A percentile compares a stretch with the other conserved stretches of the same genome.
phyloP scores from a whole-genome alignment of 1,140 invertebrate genomes.

The Drosophila watanabei region DNA sequence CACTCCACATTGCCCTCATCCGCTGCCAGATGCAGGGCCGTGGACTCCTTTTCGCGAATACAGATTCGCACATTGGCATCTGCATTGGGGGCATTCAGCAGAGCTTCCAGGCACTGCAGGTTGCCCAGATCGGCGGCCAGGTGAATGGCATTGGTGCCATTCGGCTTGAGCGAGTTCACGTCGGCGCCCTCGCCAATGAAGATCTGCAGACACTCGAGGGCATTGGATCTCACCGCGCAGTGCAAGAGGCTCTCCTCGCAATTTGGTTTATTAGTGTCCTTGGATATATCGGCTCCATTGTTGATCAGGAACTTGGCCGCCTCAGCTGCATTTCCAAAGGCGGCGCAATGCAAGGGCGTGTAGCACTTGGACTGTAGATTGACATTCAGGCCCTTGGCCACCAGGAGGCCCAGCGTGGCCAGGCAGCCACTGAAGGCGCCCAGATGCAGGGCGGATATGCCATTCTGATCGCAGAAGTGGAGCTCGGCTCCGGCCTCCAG shows the following conservation, averaged over 20 bases:
- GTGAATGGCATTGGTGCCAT: constrained; percentile 92
- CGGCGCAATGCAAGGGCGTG: constrained; percentile 92
- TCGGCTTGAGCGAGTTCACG: constrained; percentile 89
- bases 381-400: constrained; percentile 89
- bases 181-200: constrained; percentile 90
- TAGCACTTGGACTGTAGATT: constrained; percentile 89
- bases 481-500: constrained; percentile 89
- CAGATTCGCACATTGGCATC: constrained; percentile 88
- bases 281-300: constrained; percentile 88
- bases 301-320: constrained; percentile 90
- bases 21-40: constrained; percentile 92
- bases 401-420: constrained; percentile 89
- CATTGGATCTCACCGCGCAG: constrained; percentile 91
- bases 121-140: constrained; percentile 91
- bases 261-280: constrained; percentile 87
- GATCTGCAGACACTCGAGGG: constrained; percentile 90
- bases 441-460: constrained; percentile 90
- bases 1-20: constrained; percentile 92
- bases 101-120: constrained; percentile 89
- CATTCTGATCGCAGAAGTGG: constrained; percentile 89
- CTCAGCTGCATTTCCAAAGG: constrained; percentile 91
- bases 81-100: constrained; percentile 89
- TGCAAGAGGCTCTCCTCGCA: constrained; percentile 92
- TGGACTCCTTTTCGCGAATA: constrained; percentile 90
- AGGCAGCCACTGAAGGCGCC: constrained; percentile 92